These are phyloP conservation scores for Melanargia galathea DNA, from an alignment of 2,888 invertebrate species.

Conservation along the genomic window DNA sequence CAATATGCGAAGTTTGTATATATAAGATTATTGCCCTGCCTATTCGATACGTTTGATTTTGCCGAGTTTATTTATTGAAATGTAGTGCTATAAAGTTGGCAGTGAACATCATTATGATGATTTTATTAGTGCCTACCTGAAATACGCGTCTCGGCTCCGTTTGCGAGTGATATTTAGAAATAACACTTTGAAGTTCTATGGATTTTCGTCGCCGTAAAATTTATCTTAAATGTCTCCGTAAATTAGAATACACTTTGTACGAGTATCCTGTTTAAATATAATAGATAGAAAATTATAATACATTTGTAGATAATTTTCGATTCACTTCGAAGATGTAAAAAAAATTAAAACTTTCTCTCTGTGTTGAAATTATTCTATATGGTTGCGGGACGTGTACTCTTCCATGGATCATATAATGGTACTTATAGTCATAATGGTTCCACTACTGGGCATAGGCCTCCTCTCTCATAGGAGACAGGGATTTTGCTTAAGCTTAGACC, in stretches of 20 bases:
- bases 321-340: too few species aligned
- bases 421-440: too few species aligned
- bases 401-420: too few species aligned
- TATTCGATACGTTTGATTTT: conserved; percentile 45
- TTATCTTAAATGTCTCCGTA: conserved; percentile 16
- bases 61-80: conserved; percentile 44
- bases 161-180: conserved; percentile 19
- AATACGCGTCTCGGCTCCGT: conserved; percentile 26
- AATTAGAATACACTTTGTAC: conserved; percentile 1
- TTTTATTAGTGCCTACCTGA: conserved; percentile 42
- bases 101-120: conserved; percentile 39
- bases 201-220: conserved; percentile 18
- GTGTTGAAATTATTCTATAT: too few species aligned
- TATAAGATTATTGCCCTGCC: conserved; percentile 44
- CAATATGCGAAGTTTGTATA: conserved; percentile 47
- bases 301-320: too few species aligned
- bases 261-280: background rate
- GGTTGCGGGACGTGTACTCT: too few species aligned
- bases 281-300: too few species aligned
- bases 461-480: too few species aligned
- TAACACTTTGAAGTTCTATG: conserved; percentile 28
- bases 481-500: too few species aligned
- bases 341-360: too few species aligned
- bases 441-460: too few species aligned
- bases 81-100: conserved; percentile 41